Percentiles rank a stretch among this genome's conserved stretches.
phyloP scores from a whole-genome alignment of 2,797 vertebrate species.

The Lagocephalus sceleratus region DNA sequence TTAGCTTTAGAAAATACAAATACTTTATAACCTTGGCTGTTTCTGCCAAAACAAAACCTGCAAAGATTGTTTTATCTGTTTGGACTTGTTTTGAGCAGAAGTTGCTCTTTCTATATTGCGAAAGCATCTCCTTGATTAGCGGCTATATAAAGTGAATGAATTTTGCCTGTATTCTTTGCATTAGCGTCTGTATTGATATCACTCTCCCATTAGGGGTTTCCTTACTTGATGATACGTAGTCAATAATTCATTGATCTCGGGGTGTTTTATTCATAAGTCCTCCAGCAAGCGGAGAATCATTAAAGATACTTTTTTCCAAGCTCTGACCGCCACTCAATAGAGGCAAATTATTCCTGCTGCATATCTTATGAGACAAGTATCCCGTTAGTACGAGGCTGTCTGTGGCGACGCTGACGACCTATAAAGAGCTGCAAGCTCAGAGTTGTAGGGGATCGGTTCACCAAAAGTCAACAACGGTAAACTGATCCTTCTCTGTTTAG shows the following conservation, averaged over 20 bases:
- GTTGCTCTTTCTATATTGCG: slow-evolving; percentile 32
- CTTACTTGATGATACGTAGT: slow-evolving; percentile 64
- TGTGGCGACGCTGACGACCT: slow-evolving; percentile 36
- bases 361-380: slow-evolving; percentile 55
- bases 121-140: slow-evolving; percentile 40
- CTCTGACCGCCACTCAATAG: slow-evolving; percentile 51
- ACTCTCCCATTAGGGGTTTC: slow-evolving; percentile 63
- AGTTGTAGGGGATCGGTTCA: slow-evolving; percentile 6
- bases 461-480: slow-evolving; percentile 10
- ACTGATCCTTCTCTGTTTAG: slow-evolving; percentile 6
- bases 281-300: slow-evolving; percentile 56
- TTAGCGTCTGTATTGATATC: slow-evolving; percentile 48
- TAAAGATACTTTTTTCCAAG: slow-evolving; percentile 55
- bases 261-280: slow-evolving; percentile 73
- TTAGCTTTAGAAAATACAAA: too few species aligned
- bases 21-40: not conserved
- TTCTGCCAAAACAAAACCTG: slow-evolving; percentile 14
- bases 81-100: slow-evolving; percentile 26
- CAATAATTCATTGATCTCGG: slow-evolving; percentile 70
- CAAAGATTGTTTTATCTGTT: slow-evolving; percentile 51
- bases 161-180: slow-evolving; percentile 49
- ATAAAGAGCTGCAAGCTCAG: slow-evolving; percentile 11
- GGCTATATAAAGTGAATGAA: slow-evolving; percentile 46
- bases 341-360: slow-evolving; percentile 55
- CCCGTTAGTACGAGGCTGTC: slow-evolving; percentile 16